Evolutionary conservation across 2,797 vertebrate genomes (phyloP), one percentile per base, ranked within the genome.

Genomic region (Falco biarmicus): DNA sequence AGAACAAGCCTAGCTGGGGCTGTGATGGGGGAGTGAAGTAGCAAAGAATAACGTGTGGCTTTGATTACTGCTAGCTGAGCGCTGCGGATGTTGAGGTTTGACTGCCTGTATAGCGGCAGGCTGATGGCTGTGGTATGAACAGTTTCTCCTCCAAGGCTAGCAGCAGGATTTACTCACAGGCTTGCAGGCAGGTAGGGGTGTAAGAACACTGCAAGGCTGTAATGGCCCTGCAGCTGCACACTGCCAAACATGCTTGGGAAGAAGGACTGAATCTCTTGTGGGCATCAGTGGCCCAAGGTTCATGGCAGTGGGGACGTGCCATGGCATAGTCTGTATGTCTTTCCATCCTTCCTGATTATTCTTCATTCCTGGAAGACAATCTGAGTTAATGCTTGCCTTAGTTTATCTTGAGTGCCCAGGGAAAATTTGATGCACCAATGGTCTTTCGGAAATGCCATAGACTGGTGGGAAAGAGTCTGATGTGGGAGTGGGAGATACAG

Each of bases 1-100:
- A 86, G 93, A 94, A 90, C 63, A 91, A 95, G 65, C 90, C 80
- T 77, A 29, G 31, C 69, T 78, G 57, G 53, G 59, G 73, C 69
- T 90, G 76, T 75, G 90, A 78, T 95, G 65, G 76, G 34, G 65
- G n/a, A 95, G 90, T 93, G 85, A 81, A 95, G 93, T 78, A 71
- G 61, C 65, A 93, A 65, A 93, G 94, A 93, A 90, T 20, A 75
- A 54, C 1, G 71, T 48, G 60, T 60, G 66, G 76, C 93, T 96
- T 95, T 96, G 88, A 96, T 94, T 94, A 60, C 80, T 71, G 65
- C 94, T 61, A 57, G 48, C 79, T 5, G 37, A 90, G 77, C 16
- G 10, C 54, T 84, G 43, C 39, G 61, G 90, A 84, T 39, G 47
- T 47, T 88, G 69, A 24, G 57, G 25, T 71, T 77, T 89, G 84